Evolutionary conservation across 2,113 vertebrate species (phyloP).

Genomic region (Microcebus ravelobensis): DNA sequence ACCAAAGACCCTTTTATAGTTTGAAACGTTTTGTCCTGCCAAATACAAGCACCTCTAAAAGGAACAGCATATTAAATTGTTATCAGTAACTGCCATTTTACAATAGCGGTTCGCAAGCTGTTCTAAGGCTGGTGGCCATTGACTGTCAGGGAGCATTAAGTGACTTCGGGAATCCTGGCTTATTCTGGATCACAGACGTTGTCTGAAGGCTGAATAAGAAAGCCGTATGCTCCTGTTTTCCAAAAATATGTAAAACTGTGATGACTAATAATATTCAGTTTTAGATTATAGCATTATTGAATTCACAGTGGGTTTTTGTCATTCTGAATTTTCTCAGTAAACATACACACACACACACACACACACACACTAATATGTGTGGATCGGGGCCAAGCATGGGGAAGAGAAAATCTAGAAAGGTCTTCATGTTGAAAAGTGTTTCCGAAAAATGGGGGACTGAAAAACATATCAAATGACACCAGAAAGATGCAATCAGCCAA

Average conservation of each 20-base stretch:
- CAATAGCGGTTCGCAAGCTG: neutral
- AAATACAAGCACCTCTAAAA: neutral
- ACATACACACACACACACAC: neutral
- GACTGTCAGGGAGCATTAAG: neutral
- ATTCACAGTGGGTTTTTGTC: neutral
- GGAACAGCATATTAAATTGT: neutral
- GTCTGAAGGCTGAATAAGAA: neutral
- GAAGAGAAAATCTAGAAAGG: neutral
- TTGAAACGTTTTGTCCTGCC: neutral
- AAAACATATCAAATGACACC: neutral
- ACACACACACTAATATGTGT: neutral
- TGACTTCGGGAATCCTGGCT: neutral
- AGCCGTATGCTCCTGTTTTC: neutral
- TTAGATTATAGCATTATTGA: neutral
- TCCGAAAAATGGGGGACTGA: neutral
- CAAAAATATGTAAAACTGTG: neutral
- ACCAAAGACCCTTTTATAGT: neutral
- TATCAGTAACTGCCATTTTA: neutral
- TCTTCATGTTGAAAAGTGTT: neutral
- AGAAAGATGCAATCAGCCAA: neutral
- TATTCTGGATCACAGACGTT: neutral
- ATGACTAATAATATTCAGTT: neutral
- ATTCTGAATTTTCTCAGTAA: neutral
- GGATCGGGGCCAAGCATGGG: neutral
- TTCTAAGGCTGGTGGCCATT: neutral